Evolutionary conservation across 2,797 vertebrate species (phyloP), one percentile per base, ranked within the genome.

Genomic region (Cossypha dichroa): DNA sequence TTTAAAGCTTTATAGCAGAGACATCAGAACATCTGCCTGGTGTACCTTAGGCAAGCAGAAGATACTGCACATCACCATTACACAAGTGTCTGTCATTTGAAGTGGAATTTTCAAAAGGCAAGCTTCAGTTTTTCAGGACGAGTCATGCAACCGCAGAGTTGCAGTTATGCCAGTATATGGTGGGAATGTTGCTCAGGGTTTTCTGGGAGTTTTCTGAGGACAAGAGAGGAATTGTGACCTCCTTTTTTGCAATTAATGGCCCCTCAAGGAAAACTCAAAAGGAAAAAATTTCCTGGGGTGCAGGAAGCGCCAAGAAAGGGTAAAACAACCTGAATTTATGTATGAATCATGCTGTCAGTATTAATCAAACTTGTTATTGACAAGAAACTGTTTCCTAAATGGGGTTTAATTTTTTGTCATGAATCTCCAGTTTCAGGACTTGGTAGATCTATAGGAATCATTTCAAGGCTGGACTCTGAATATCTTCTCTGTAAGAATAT

Each of bases 81-180:
- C 63, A 15, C 77, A 85, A 88, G 73, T 92, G 88, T 73, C 92
- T 93, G 77, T 52, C 60, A 93, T 89, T 67, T 82, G 88, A 94
- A 95, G 88, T 92, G 93, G 90, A 80, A 59, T 92, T 95, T 95
- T 92, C 92, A 84, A 85, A 96, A 96, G 85, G 26, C 90, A 58
- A 1, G 52, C 73, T 73, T 58, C 45, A 76, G 15, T 84, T 75
- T n/a, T 25, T 86, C 85, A 38, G 83, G 66, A 69, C 80, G 41
- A 92, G 87, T 58, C 43, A 38, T 62, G 41, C 76, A 84, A 59
- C 82, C 6, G 0, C 79, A 59, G 68, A 72, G 45, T 63, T 93
- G 80, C 19, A 6, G 45, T 72, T 63, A 16, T 6, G 67, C 55
- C 89, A 90, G 54, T 55, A 1, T 54, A 2, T 9, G 62, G 33